Percentiles rank a stretch among this genome's conserved stretches.
Conservation (phyloP, 2,113 vertebrate genomes). For the Chunga burmeisteri region DNA sequence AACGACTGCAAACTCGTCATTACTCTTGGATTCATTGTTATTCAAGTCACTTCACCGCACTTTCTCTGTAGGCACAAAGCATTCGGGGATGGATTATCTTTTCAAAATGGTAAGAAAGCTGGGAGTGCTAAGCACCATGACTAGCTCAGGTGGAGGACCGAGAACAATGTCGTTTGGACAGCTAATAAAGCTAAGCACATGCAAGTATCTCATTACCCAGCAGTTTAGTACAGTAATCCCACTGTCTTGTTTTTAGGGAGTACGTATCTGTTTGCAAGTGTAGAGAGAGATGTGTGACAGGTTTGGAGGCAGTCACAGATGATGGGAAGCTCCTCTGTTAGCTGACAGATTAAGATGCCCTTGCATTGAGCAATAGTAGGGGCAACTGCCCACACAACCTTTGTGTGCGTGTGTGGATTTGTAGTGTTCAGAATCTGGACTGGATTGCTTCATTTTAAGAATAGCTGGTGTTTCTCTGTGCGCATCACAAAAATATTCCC, state of each 20-base stretch:
- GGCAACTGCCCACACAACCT: neutral
- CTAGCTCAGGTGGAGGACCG: neutral
- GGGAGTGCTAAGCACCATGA: neutral
- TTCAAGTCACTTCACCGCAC: neutral
- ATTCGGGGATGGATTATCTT: neutral
- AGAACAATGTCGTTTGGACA: neutral
- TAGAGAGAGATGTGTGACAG: neutral
- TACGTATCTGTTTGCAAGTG: neutral
- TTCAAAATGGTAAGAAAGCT: neutral
- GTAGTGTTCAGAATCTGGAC: neutral
- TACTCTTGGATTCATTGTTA: neutral
- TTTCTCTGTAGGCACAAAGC: neutral
- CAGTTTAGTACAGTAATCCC: neutral
- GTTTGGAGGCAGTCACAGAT: neutral
- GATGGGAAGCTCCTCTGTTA: neutral
- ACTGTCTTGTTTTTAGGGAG: neutral
- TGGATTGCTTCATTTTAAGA: neutral
- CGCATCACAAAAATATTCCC: neutral
- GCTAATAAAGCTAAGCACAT: neutral
- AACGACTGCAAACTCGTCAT: neutral
- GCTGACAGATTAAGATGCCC: neutral
- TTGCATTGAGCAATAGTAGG: neutral
- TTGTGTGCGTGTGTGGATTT: neutral
- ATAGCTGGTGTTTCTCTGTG: neutral
- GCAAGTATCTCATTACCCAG: neutral